phyloP scores from a whole-genome alignment of 2,113 vertebrate genomes.

The Pitta sordida region DNA sequence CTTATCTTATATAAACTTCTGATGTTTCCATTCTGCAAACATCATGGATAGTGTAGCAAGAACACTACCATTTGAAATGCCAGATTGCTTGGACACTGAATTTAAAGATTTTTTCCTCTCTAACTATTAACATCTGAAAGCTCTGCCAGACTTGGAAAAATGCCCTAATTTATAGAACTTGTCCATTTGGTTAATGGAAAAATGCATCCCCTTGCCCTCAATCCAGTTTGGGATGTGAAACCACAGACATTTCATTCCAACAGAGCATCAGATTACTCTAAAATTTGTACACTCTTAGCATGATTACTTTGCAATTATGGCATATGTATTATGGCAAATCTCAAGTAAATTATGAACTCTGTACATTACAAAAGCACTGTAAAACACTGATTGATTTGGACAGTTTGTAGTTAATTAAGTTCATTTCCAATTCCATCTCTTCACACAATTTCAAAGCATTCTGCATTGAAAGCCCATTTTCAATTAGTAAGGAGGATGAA shows the following conservation, averaged over 20 bases:
- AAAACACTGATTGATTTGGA: conserved; percentile 78
- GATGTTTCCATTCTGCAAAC: not conserved
- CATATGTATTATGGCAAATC: conserved; percentile 59
- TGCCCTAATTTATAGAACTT: conserved; percentile 28
- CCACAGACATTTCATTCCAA: conserved; percentile 22
- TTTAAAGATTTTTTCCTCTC: not conserved
- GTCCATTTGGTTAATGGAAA: conserved; percentile 49
- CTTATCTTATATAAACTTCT: not conserved
- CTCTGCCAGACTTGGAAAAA: not conserved
- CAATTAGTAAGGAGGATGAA: conserved; percentile 78
- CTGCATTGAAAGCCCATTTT: conserved; percentile 74
- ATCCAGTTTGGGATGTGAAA: conserved; percentile 12
- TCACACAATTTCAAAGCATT: conserved; percentile 77
- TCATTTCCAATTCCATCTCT: conserved; percentile 78
- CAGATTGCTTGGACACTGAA: not conserved
- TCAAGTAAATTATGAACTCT: conserved; percentile 72
- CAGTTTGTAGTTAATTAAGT: conserved; percentile 81
- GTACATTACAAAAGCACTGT: conserved; percentile 59
- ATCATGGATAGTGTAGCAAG: not conserved
- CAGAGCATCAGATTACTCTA: conserved; percentile 2
- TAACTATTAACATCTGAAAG: conserved; percentile 14
- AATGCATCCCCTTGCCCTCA: conserved; percentile 23
- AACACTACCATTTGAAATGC: not conserved
- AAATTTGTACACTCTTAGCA: conserved; percentile 57
- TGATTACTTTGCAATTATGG: conserved; percentile 65